Evolutionary conservation across 2,113 vertebrate genomes (phyloP), one percentile per base, ranked within the genome.

Genomic region (Capreolus pygargus): DNA sequence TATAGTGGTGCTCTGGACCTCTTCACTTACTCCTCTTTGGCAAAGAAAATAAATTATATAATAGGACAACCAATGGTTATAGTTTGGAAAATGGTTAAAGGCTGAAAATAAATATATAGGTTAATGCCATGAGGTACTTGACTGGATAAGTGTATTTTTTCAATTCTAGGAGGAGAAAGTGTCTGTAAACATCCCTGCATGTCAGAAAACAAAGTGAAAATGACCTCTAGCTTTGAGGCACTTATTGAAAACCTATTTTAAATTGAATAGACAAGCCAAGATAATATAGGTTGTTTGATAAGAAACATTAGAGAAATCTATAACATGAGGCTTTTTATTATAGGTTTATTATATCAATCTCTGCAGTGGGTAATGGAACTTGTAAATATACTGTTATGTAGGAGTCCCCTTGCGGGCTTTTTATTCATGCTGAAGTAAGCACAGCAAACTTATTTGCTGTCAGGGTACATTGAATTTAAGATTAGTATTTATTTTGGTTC

Each of bases 391-490:
- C 96, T 98, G 97, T 98, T 96, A 98, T 96, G 98, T 97, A 97
- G 98, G 98, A 98, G 98, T 97, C 98, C 98, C 98, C 98, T 98
- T 92, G 95, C 93, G 97, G 99, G 98, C 99, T 99, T 99, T 99
- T 99, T 99, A 98, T 99, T 99, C 98, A 99, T 99, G 98, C 98
- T 98, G 99, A 99, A 99, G 99, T 99, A 99, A 99, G 99, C 99
- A 99, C 98, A 98, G 98, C 98, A 99, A 99, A 99, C 98, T 99
- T 99, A 99, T 99, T 99, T 98, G 99, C 99, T 99, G 99, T 99
- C 99, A 99, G 99, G 99, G 98, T 99, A 99, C 99, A 99, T 99
- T 99, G 99, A 99, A 99, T 99, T 99, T 99, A 99, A 99, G 99
- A 99, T 99, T 98, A 99, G 99, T 99, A 99, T 99, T 99, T 99